A percentile compares a stretch with the other conserved stretches of the same genome.
These are phyloP conservation scores for Thaleichthys pacificus DNA, from an alignment of 2,797 vertebrate genomes.

Conservation along the genomic window DNA sequence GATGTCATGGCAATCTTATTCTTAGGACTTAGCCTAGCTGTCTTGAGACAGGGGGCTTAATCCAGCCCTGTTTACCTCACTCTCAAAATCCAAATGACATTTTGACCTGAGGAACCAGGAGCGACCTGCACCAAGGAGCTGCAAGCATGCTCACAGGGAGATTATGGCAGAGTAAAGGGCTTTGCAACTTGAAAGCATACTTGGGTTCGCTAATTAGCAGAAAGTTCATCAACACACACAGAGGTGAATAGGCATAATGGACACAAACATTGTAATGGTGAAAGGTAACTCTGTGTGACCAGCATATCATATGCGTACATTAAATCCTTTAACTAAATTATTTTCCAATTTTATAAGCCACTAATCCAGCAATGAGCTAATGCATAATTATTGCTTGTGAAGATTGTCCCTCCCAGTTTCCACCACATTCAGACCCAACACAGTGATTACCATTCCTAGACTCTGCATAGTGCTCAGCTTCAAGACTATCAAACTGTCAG, in stretches of 20 bases:
- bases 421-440: no score
- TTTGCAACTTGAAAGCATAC: conserved; percentile 72
- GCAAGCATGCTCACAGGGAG: conserved; percentile 54
- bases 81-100: conserved; percentile 60
- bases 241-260: not conserved
- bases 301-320: no score
- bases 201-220: conserved; percentile 59
- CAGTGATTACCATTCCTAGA: no score
- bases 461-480: no score
- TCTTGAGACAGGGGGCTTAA: conserved; percentile 60
- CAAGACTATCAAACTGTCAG: not conserved
- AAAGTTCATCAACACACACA: conserved; percentile 54
- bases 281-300: not conserved
- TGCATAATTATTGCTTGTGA: no score
- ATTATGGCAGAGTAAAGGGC: conserved; percentile 61
- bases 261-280: not conserved
- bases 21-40: conserved; percentile 55
- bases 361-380: no score
- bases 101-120: conserved; percentile 59
- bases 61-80: conserved; percentile 62
- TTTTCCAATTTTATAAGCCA: no score
- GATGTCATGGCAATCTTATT: conserved; percentile 53
- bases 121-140: conserved; percentile 52
- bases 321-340: no score
- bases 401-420: no score